phyloP scores from a whole-genome alignment of 53 echinoderm and acorn worm genomes.

The Echinometra lucunter region DNA sequence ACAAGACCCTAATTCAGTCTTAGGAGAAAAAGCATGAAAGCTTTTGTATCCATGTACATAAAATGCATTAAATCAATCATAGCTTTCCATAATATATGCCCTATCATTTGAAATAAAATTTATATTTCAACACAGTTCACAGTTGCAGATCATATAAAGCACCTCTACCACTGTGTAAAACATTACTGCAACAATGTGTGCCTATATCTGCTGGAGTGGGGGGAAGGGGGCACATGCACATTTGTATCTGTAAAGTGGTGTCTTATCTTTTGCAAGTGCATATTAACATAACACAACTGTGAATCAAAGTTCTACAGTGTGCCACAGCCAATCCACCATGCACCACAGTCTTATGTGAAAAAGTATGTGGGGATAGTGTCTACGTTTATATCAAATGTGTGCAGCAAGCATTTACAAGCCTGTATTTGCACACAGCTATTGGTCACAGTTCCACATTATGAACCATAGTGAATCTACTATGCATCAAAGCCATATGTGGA shows the following conservation, averaged over 20 bases:
- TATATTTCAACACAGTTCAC: neutral
- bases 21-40: neutral
- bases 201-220: neutral
- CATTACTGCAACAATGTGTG: neutral
- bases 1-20: neutral
- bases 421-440: no score
- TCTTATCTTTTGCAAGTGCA: neutral
- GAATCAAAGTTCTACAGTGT: no score
- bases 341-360: neutral
- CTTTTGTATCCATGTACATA: neutral
- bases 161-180: neutral
- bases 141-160: neutral
- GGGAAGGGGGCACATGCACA: neutral
- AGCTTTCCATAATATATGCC: neutral
- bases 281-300: neutral
- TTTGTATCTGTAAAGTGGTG: neutral
- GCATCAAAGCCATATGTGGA: neutral
- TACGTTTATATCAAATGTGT: neutral
- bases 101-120: neutral
- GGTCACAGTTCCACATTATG: neutral
- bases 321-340: neutral
- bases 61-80: neutral
- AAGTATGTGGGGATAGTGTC: neutral
- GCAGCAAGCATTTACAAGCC: neutral
- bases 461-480: neutral